phyloP scores from a whole-genome alignment of 2,888 invertebrate species.

The Tetanocera ferruginea region DNA sequence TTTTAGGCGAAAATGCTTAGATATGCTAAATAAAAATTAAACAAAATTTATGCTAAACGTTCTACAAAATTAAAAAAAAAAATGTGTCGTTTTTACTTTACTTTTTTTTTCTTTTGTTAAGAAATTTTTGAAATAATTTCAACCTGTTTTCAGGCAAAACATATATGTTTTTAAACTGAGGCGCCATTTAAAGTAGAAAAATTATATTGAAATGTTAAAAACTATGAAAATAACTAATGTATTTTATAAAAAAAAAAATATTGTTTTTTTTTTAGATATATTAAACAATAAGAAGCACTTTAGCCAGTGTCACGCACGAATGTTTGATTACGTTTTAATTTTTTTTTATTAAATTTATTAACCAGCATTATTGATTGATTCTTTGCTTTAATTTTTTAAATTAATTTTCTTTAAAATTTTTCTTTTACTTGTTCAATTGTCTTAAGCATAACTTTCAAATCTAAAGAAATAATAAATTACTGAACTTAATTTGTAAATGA shows the following conservation, averaged over 20 bases:
- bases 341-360: background rate
- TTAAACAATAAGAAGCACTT: slow-evolving; percentile 5
- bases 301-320: background rate
- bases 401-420: background rate
- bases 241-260: slow-evolving; percentile 3
- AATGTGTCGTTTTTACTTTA: background rate
- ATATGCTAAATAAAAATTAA: no score
- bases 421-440: background rate
- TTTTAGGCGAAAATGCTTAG: no score
- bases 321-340: background rate
- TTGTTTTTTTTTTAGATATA: background rate
- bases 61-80: background rate
- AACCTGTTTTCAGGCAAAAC: slow-evolving; percentile 13
- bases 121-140: background rate
- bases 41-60: no score
- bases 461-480: background rate
- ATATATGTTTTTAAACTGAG: background rate
- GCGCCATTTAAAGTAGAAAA: slow-evolving; percentile 11
- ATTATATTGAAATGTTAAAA: background rate
- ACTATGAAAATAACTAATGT: background rate
- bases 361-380: background rate
- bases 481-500: background rate
- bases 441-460: background rate
- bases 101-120: background rate
- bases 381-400: background rate